phyloP scores from a whole-genome alignment of 2,113 vertebrate species.

The Pseudopodoces humilis region DNA sequence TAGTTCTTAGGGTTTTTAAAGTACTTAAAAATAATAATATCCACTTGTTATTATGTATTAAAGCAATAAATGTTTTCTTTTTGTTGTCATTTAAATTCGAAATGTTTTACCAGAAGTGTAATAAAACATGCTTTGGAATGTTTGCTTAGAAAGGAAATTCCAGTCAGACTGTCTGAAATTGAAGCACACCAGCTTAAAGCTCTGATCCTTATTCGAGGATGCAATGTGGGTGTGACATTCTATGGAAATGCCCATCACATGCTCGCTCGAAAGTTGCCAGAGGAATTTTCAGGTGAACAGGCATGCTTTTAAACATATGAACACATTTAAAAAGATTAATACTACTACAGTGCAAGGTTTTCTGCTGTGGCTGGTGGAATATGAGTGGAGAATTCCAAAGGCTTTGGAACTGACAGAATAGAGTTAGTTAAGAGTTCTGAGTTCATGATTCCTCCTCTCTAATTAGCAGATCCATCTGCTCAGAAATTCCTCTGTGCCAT shows the following conservation, averaged over 20 bases:
- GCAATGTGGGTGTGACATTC: neutral
- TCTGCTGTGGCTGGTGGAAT: neutral
- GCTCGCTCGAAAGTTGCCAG: neutral
- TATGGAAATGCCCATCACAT: neutral
- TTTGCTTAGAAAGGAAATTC: neutral
- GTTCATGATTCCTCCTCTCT: neutral
- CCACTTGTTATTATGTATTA: conserved; percentile 37
- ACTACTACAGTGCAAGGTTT: neutral
- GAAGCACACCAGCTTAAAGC: neutral
- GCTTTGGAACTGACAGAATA: neutral
- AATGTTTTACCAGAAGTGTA: conserved; percentile 30
- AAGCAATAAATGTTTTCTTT: conserved; percentile 68
- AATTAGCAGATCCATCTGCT: neutral
- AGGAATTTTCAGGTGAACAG: neutral
- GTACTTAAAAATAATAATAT: conserved; percentile 35
- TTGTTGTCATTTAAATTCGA: conserved; percentile 44
- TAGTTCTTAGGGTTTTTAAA: conserved; percentile 41
- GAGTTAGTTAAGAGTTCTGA: neutral
- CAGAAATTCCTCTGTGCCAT: neutral
- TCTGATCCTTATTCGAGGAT: neutral
- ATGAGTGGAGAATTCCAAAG: neutral
- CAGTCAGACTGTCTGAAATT: neutral
- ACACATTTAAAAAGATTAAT: neutral
- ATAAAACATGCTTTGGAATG: conserved; percentile 25
- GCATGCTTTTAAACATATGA: neutral